These are phyloP conservation scores for Petrosia ficiformis DNA, from an alignment of 37 sponge, comb jelly and placozoan genomes.

Conservation along the genomic window DNA sequence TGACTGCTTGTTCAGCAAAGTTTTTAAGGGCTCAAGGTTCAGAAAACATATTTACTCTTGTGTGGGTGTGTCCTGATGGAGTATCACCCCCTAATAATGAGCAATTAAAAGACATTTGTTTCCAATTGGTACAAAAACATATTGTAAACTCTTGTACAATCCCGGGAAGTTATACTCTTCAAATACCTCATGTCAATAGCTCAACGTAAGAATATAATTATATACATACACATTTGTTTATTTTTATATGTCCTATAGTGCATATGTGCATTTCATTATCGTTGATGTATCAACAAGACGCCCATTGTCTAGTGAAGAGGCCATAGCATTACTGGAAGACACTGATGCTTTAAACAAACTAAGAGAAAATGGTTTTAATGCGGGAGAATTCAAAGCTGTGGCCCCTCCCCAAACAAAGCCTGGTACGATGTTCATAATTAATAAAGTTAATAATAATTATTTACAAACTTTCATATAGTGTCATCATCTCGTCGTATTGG, in stretches of 20 bases:
- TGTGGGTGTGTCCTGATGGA: constrained; percentile 73
- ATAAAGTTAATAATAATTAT: too few relatives aligned
- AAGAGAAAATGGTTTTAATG: constrained; percentile 37
- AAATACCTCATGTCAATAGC: background rate
- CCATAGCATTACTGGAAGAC: constrained; percentile 4
- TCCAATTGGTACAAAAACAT: constrained; percentile 2
- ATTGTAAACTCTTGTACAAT: constrained; percentile 28
- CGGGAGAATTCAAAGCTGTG: constrained; percentile 13
- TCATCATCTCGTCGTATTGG: background rate
- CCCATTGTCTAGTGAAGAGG: constrained; percentile 26
- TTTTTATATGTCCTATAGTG: constrained; percentile 8
- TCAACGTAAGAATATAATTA: background rate
- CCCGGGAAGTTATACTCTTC: constrained; percentile 27
- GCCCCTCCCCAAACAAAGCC: background rate
- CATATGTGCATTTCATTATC: constrained; percentile 41
- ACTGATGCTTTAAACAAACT: constrained; percentile 10
- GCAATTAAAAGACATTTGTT: constrained; percentile 33
- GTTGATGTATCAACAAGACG: constrained; percentile 12
- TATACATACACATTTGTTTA: background rate
- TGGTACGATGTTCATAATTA: background rate
- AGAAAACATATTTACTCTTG: constrained; percentile 6
- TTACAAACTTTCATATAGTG: background rate
- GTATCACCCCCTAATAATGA: constrained; percentile 24
- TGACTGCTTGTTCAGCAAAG: background rate
- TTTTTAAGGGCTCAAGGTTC: background rate